Percentiles rank a stretch among this genome's conserved stretches.
Evolutionary conservation across 1,140 invertebrate species (phyloP).

Genomic region (Drosophila bocki): DNA sequence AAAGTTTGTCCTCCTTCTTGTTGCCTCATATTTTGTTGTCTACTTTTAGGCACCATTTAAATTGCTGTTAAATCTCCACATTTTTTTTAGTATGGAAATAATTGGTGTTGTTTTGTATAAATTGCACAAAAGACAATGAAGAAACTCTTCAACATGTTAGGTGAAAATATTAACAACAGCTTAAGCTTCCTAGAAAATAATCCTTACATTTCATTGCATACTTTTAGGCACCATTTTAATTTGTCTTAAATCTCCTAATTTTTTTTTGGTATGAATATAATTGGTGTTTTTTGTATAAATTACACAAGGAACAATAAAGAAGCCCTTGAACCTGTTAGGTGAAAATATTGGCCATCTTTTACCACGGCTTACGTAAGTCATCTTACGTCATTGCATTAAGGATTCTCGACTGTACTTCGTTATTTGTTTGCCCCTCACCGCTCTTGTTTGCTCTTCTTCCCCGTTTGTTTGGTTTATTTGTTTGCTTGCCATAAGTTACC

Average conservation of each 20-base stretch:
- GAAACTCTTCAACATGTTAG: constrained; percentile 12
- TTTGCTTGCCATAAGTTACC: constrained; percentile 65
- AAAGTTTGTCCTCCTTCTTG: background rate
- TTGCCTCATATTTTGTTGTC: no score
- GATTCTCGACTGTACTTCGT: constrained; percentile 59
- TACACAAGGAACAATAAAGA: background rate
- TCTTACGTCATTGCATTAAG: constrained; percentile 49
- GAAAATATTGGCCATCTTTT: background rate
- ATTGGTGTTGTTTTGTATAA: background rate
- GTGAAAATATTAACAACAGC: background rate
- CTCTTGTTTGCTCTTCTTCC: constrained; percentile 12
- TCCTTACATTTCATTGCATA: no score
- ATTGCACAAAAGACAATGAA: background rate
- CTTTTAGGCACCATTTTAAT: background rate
- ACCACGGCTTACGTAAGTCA: constrained; percentile 24
- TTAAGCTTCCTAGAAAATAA: background rate
- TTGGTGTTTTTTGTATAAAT: background rate
- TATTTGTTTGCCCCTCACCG: constrained; percentile 28
- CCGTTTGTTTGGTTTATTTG: constrained; percentile 16
- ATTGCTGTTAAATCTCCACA: background rate
- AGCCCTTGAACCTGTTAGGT: constrained; percentile 16
- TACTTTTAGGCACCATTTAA: background rate
- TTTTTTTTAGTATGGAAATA: background rate
- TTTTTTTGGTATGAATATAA: background rate
- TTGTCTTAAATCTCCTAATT: background rate